Base-by-base conservation (phyloP, 2,888 invertebrate genomes). In the Alcis repandata region DNA sequence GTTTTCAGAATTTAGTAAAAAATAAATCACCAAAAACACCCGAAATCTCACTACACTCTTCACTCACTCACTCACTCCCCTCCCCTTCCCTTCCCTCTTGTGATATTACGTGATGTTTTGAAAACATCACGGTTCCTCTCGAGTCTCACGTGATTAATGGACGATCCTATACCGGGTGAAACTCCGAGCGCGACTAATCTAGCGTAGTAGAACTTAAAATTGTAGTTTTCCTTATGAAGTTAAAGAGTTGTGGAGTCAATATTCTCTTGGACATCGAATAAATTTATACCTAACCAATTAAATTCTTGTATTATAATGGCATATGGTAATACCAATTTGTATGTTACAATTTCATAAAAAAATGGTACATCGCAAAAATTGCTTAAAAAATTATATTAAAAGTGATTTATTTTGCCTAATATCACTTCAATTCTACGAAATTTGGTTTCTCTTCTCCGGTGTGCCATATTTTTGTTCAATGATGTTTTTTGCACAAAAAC, bases 401-500 rank as follows among this genome's bases (percentile, higher is more conserved):
- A 32, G n/a, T 48, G 48, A 27, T 27, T 15, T 13, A 2, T 6
- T 49, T 17, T 32, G 48, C 48, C 48, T 49, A 49, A 13, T 15
- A n/a, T n/a, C 22, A 45, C 13, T 22, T 41, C 17, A 19, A 41
- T 17, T 8, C 11, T 13, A 43, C 11, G 22, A 32, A 32, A 4
- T 49, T 22, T n/a, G 17, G 19, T 1, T 19, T 20, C 2, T 36
- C 6, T 36, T 20, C 20, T 38, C 38, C 58, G 32, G 49, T 59
- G 41, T 51, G 22, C 49, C 40, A 51, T 51, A 32, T 32, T n/a
- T 52, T 51, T 59, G 33, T 32, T 27, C 27, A 4, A 13, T 17
- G 43, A 6, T 43, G 13, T 46, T 56, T 48, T 32, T 36, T 52
- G 57, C 57, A 52, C 52, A 57, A 51, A 56, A 36, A 32, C 13